A percentile compares a stretch with the other conserved stretches of the same genome.
Conservation (phyloP, 64 coral and sea anemone species). For the Cladopsammia gracilis region DNA sequence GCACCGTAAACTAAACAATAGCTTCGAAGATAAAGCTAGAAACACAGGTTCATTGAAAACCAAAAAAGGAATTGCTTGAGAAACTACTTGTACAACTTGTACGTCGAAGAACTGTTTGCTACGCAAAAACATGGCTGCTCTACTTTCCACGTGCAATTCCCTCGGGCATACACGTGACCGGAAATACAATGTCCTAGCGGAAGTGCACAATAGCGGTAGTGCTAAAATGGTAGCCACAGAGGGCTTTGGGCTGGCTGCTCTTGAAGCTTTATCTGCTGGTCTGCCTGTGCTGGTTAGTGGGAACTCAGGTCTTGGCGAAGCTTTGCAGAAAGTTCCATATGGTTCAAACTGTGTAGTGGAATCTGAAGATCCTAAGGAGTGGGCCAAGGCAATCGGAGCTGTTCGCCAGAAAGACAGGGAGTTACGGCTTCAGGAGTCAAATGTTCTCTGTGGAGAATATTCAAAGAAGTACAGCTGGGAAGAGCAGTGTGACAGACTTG, state of each 20-base stretch:
- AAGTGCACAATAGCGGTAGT: no score
- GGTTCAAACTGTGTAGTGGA: not conserved
- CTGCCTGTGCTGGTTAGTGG: slow-evolving; percentile 19
- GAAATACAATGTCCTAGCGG: no score
- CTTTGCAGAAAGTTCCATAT: not conserved
- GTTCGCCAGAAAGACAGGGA: not conserved
- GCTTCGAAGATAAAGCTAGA: no score
- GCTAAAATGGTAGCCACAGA: no score
- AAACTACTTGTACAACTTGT: no score
- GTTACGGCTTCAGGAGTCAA: not conserved
- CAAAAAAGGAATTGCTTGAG: no score
- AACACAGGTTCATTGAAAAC: no score
- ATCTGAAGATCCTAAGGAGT: not conserved
- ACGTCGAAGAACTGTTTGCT: no score
- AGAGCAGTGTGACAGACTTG: not conserved
- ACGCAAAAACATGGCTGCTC: no score
- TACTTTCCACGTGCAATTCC: no score
- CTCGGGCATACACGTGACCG: no score
- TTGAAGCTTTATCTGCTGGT: slow-evolving; percentile 43
- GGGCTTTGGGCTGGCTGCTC: slow-evolving; percentile 5
- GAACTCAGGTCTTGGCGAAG: slow-evolving; percentile 28
- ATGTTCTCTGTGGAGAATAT: not conserved
- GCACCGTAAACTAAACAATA: no score
- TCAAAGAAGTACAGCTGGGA: not conserved
- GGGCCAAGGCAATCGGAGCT: not conserved